These are phyloP conservation scores for Rostratula benghalensis DNA, from an alignment of 2,113 vertebrate species.

Conservation along the genomic window DNA sequence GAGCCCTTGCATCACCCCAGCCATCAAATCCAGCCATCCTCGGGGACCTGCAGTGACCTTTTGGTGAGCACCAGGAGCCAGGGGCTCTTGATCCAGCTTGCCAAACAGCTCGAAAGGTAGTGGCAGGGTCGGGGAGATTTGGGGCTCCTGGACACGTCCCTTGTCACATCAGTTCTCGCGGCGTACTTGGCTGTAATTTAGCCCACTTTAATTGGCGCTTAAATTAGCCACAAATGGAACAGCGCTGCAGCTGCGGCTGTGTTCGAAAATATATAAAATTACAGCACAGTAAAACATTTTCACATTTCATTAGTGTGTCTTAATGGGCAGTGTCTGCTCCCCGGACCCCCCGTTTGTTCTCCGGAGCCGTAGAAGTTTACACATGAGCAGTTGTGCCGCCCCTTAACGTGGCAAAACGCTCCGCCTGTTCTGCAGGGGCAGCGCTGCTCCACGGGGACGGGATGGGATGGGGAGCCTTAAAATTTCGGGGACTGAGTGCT, in stretches of 20 bases:
- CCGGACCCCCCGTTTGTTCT: not conserved
- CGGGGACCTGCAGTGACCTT: not conserved
- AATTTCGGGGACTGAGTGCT: not conserved
- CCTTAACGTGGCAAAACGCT: not conserved
- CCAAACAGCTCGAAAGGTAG: accelerated
- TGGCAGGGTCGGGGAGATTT: not conserved
- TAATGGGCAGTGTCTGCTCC: constrained; percentile 57
- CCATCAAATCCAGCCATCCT: accelerated
- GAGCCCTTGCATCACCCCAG: accelerated
- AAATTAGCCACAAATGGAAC: constrained; percentile 50
- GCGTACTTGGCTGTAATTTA: not conserved
- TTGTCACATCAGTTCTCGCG: not conserved
- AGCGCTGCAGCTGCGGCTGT: not conserved
- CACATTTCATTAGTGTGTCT: constrained; percentile 55
- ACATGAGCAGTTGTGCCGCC: not conserved
- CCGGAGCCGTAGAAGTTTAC: not conserved
- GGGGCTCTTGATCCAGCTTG: not conserved
- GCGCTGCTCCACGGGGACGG: accelerated
- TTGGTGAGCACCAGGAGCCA: accelerated
- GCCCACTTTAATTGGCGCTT: constrained; percentile 41
- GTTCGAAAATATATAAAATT: constrained; percentile 16
- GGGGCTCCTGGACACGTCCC: not conserved
- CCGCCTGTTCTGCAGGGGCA: accelerated
- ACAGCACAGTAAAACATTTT: constrained; percentile 49
- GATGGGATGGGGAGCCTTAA: not conserved